Evolutionary conservation across 2,888 invertebrate species (phyloP), one percentile per base, ranked within the genome.

Genomic region (Apamea epomidion): DNA sequence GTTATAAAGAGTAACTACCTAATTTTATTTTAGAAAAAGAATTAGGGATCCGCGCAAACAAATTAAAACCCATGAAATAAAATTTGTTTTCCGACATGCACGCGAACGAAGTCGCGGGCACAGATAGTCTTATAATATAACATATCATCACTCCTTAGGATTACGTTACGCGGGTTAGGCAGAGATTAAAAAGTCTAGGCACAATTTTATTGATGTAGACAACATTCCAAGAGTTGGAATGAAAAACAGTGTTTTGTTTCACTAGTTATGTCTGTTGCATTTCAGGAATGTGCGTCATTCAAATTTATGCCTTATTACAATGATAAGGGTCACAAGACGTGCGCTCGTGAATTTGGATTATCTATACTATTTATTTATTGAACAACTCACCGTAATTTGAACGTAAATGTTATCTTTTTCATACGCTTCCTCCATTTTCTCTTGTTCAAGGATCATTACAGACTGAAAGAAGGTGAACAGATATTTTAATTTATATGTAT

Each of bases 361-460:
- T 65, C 8, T 70, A 25, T 25, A 48, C 29, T 48, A 60, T 29
- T 58, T 71, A 54, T 45, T 58, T 71, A 78, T 71, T 73, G 45
- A 45, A 54, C 6, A 45, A 92, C 93, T 90, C 86, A 95, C 95
- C 76, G 89, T 37, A 4, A 96, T 88, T 88, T 93, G 92, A 54
- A 95, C 84, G 83, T 93, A 96, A 0, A 84, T 0, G 62, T 89
- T 92, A 10, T 93, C 93, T 32, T 89, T 93, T 0, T 93, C 91
- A 72, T 96, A 96, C 0, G 84, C 70, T 71, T 95, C 93, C 16
- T 94, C 94, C 94, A 96, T 95, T 87, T 95, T 94, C 18, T 96
- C 96, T 42, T 92, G 92, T 74, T 96, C 95, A 87, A 95, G 73
- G 54, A 95, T 89, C 95, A 96, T 95, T 0, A 92, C 94, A 0